A percentile compares a stretch with the other conserved stretches of the same genome.
Evolutionary conservation across 2,888 invertebrate genomes (phyloP).

Genomic region (Apotomis betuletana): DNA sequence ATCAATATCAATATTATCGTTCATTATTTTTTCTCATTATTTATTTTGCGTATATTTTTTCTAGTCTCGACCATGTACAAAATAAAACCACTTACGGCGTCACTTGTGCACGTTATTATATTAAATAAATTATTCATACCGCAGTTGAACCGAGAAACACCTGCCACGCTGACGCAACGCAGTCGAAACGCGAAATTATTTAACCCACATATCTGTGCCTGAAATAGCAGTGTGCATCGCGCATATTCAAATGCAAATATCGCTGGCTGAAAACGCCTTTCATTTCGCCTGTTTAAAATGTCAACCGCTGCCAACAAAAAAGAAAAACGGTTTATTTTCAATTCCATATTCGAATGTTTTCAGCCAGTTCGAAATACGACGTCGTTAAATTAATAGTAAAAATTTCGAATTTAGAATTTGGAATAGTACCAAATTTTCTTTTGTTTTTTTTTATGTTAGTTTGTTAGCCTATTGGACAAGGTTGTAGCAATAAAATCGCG

Average conservation of each 20-base stretch:
- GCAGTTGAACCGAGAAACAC: constrained; percentile 23
- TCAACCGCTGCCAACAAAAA: constrained; percentile 21
- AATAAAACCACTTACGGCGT: neutral
- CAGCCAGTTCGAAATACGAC: neutral
- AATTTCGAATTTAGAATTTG: constrained; percentile 14
- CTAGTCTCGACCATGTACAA: no score
- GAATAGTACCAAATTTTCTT: constrained; percentile 1
- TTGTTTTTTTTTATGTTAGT: neutral
- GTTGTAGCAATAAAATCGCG: no score
- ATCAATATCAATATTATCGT: no score
- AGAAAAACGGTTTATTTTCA: constrained; percentile 10
- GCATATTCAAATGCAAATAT: constrained; percentile 35
- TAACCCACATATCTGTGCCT: constrained; percentile 65
- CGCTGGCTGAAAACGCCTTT: constrained; percentile 9
- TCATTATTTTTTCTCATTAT: no score
- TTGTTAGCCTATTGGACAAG: no score
- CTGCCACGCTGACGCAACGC: constrained; percentile 39
- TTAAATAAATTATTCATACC: constrained; percentile 4
- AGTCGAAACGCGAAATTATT: constrained; percentile 55
- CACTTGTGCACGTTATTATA: no score
- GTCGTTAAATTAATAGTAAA: neutral
- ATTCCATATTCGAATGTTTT: constrained; percentile 20
- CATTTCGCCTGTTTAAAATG: constrained; percentile 14
- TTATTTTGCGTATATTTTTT: no score
- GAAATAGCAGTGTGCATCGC: constrained; percentile 56